phyloP scores from a whole-genome alignment of 1,140 invertebrate species.

The Leptinotarsa texana region DNA sequence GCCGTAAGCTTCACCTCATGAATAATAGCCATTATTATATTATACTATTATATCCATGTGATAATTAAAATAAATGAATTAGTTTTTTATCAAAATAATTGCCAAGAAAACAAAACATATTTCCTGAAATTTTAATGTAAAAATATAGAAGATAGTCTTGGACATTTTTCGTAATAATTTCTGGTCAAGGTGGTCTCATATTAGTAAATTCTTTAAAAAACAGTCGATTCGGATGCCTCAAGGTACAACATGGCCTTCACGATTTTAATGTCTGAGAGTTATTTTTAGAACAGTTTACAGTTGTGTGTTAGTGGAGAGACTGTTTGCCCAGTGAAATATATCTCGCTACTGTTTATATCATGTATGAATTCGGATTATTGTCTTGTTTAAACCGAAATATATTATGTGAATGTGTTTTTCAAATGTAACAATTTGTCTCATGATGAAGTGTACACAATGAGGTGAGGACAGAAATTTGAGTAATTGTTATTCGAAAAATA shows the following conservation, averaged over 20 bases:
- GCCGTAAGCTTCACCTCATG: too few species aligned
- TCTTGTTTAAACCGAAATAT: background rate
- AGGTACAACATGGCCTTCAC: constrained; percentile 35
- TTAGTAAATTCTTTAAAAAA: constrained; percentile 29
- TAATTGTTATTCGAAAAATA: too few species aligned
- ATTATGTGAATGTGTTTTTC: too few species aligned
- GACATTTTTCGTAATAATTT: background rate
- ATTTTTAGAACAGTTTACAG: constrained; percentile 40
- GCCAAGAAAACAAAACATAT: too few species aligned
- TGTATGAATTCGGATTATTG: constrained; percentile 33
- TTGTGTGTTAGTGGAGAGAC: constrained; percentile 18
- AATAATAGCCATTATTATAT: too few species aligned
- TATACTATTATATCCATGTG: too few species aligned
- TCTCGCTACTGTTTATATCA: constrained; percentile 24
- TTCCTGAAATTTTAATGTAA: background rate
- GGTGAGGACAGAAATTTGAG: too few species aligned
- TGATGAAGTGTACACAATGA: too few species aligned
- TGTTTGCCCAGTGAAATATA: constrained; percentile 4
- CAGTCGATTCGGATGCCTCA: constrained; percentile 29
- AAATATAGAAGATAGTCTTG: background rate
- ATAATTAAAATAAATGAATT: too few species aligned
- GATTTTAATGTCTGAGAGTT: constrained; percentile 40
- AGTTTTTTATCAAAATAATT: too few species aligned
- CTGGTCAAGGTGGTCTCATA: constrained; percentile 13
- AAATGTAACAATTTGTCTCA: too few species aligned